Percentiles rank a stretch among this genome's conserved stretches.
phyloP scores from a whole-genome alignment of 2,113 vertebrate species.

The Daboia siamensis region DNA sequence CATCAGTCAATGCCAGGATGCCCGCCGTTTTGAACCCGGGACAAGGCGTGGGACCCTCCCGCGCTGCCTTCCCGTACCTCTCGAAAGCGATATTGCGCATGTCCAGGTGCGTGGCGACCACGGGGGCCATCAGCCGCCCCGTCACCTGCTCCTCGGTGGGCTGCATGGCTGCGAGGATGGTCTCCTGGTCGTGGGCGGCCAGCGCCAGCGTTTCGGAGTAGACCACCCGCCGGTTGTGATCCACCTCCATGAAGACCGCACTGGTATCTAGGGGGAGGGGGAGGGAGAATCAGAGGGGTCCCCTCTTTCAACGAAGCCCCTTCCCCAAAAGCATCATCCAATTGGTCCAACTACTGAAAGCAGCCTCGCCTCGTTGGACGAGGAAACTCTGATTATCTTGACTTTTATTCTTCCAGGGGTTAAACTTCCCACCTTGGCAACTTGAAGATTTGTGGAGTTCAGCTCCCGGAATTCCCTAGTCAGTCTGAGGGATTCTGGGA shows the following conservation, averaged over 20 bases:
- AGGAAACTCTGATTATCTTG: too few relatives aligned
- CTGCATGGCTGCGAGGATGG: constrained; percentile 83
- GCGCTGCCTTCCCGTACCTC: constrained; percentile 72
- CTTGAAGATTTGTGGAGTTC: too few relatives aligned
- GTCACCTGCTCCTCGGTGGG: constrained; percentile 95
- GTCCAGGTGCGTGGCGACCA: constrained; percentile 95
- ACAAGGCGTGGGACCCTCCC: fast-evolving
- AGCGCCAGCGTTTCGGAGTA: constrained; percentile 88
- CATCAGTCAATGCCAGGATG: not conserved
- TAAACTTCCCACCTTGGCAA: too few relatives aligned
- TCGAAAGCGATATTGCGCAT: constrained; percentile 97
- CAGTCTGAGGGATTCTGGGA: too few relatives aligned
- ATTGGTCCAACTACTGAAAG: too few relatives aligned
- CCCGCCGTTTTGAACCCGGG: not conserved
- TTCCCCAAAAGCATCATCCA: too few relatives aligned
- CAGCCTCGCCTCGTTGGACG: too few relatives aligned
- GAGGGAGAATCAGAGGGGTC: not conserved
- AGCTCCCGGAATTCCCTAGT: too few relatives aligned
- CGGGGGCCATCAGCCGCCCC: constrained; percentile 84
- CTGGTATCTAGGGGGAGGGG: constrained; percentile 78
- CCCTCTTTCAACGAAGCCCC: not conserved
- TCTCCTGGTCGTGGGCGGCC: constrained; percentile 77
- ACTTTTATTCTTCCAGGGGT: too few relatives aligned
- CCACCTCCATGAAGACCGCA: constrained; percentile 95
- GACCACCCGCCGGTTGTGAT: constrained; percentile 92